These are phyloP conservation scores for Chlorodrepanis virens DNA, from an alignment of 2,113 vertebrate species.

Conservation along the genomic window DNA sequence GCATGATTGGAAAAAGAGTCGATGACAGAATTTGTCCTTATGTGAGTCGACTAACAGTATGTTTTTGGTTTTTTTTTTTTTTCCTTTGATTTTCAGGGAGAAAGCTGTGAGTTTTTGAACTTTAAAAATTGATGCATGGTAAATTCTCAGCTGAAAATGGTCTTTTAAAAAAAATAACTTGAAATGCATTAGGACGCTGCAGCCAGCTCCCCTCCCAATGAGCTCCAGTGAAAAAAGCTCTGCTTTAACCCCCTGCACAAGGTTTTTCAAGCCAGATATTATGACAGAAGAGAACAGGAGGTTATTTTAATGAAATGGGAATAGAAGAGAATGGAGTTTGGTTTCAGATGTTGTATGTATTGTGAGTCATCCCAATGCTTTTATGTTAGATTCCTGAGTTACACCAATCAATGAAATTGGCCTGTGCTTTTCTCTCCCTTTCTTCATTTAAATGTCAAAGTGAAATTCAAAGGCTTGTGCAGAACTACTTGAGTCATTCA, in stretches of 20 bases:
- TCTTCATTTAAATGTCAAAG: conserved; percentile 71
- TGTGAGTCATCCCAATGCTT: conserved; percentile 53
- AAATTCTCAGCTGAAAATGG: not conserved
- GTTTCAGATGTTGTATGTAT: conserved; percentile 46
- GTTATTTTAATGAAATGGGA: conserved; percentile 41
- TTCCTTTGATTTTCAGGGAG: not conserved
- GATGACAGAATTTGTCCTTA: not conserved
- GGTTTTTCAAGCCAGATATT: conserved; percentile 23
- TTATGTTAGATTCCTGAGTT: conserved; percentile 64
- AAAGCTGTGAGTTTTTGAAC: not conserved
- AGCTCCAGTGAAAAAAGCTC: not conserved
- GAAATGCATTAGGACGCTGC: not conserved
- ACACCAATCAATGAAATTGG: conserved; percentile 67
- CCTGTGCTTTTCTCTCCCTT: conserved; percentile 49
- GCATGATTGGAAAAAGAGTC: not conserved
- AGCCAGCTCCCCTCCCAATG: not conserved
- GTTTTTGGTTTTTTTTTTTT: not conserved
- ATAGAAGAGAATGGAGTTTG: conserved; percentile 24
- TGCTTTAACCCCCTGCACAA: not conserved
- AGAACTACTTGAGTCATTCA: conserved; percentile 63
- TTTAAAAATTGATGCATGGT: not conserved
- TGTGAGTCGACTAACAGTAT: not conserved
- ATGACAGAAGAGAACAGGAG: conserved; percentile 29
- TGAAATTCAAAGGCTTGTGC: conserved; percentile 72
- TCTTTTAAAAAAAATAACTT: not conserved